phyloP scores from a whole-genome alignment of 92 coral and sea anemone species.

The Muricea muricata region DNA sequence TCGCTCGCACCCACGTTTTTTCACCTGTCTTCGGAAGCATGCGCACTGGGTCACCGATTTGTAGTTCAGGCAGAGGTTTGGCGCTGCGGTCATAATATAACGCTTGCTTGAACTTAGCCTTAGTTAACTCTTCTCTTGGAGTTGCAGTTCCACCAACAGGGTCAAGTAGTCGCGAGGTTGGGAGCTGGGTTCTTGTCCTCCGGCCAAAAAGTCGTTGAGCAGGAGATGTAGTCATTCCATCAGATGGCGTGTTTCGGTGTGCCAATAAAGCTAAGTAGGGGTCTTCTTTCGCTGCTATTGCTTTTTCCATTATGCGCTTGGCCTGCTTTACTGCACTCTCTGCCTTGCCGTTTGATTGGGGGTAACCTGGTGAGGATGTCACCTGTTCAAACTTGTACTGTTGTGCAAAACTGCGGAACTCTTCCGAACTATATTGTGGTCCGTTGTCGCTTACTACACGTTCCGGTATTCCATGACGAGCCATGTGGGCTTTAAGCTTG shows the following conservation, averaged over 20 bases:
- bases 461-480: no score
- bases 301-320: not conserved
- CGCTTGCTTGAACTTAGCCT: slow-evolving; percentile 61
- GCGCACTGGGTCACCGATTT: slow-evolving; percentile 62
- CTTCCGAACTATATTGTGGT: slow-evolving; percentile 12
- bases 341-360: slow-evolving; percentile 40
- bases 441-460: slow-evolving; percentile 36
- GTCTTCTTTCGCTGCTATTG: slow-evolving; percentile 37
- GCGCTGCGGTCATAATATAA: slow-evolving; percentile 60
- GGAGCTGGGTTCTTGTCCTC: slow-evolving; percentile 56
- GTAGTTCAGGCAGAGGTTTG: slow-evolving; percentile 60
- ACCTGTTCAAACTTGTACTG: slow-evolving; percentile 19
- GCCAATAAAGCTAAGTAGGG: slow-evolving; percentile 58
- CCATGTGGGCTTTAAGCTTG: not conserved
- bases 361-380: slow-evolving; percentile 9
- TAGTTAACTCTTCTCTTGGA: slow-evolving; percentile 37
- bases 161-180: slow-evolving; percentile 58
- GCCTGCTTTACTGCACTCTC: slow-evolving; percentile 34
- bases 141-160: slow-evolving; percentile 38
- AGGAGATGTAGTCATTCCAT: slow-evolving; percentile 39
- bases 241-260: slow-evolving; percentile 56
- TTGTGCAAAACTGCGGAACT: not conserved
- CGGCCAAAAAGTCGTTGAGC: slow-evolving; percentile 53
- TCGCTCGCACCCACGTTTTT: slow-evolving; percentile 26
- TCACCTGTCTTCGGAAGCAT: slow-evolving; percentile 67